A percentile compares a stretch with the other conserved stretches of the same genome.
Conservation (phyloP, 1,140 invertebrate genomes). For the Latrodectus geometricus region DNA sequence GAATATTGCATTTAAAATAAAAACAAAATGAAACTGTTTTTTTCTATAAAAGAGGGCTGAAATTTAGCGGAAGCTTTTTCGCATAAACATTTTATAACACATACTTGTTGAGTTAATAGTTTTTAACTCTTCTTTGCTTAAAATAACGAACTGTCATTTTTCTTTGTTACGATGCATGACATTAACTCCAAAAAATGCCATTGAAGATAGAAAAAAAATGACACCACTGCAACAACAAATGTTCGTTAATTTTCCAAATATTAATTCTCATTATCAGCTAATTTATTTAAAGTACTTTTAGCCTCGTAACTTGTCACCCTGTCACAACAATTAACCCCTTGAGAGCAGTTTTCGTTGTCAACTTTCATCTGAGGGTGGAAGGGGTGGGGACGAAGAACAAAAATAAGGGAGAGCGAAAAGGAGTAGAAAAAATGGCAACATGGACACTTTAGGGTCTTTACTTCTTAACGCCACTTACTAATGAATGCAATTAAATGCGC, state of each 20-base stretch:
- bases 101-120: too few species aligned
- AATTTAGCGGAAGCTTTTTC: too few species aligned
- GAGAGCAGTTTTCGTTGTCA: slow-evolving; percentile 57
- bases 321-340: slow-evolving; percentile 60
- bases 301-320: slow-evolving; percentile 41
- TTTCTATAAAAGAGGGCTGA: too few species aligned
- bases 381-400: neutral
- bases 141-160: too few species aligned
- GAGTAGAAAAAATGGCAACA: slow-evolving; percentile 30
- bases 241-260: slow-evolving; percentile 56
- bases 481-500: slow-evolving; percentile 59
- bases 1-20: too few species aligned
- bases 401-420: neutral
- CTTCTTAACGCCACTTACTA: slow-evolving; percentile 43
- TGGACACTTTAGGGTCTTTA: slow-evolving; percentile 29
- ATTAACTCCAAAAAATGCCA: too few species aligned
- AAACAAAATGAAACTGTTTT: too few species aligned
- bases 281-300: slow-evolving; percentile 62
- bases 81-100: too few species aligned
- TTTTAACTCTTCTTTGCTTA: too few species aligned
- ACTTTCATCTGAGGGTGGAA: neutral
- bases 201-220: slow-evolving; percentile 6
- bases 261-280: slow-evolving; percentile 62
- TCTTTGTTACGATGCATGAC: too few species aligned
- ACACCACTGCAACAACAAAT: slow-evolving; percentile 32